Percentiles rank a stretch among this genome's conserved stretches.
phyloP scores from a whole-genome alignment of 2,888 invertebrate genomes.

The Abrostola tripartita region DNA sequence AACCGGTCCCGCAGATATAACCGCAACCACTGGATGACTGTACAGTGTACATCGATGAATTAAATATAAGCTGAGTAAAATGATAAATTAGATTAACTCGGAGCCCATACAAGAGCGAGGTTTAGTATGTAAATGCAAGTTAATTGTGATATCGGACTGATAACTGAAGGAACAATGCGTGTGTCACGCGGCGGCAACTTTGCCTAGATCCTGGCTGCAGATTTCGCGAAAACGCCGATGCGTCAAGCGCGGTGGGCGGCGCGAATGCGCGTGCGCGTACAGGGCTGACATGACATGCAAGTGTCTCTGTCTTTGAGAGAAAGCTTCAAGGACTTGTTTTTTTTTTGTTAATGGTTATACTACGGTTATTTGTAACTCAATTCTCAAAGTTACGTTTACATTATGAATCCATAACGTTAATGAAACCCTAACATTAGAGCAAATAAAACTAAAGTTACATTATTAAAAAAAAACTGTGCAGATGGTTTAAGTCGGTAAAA shows the following conservation, averaged over 20 bases:
- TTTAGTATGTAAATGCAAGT: constrained; percentile 39
- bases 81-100: constrained; percentile 41
- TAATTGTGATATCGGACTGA: constrained; percentile 32
- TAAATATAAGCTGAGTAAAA: constrained; percentile 21
- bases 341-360: too few species aligned
- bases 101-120: constrained; percentile 30
- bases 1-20: too few species aligned
- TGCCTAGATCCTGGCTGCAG: constrained; percentile 52
- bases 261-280: constrained; percentile 17
- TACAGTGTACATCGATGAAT: constrained; percentile 3
- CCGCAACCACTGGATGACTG: neutral
- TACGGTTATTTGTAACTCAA: neutral
- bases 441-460: too few species aligned
- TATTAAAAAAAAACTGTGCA: too few species aligned
- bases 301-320: too few species aligned
- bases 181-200: constrained; percentile 60
- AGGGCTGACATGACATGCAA: constrained; percentile 30
- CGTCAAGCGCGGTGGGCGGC: constrained; percentile 52
- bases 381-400: neutral
- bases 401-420: too few species aligned
- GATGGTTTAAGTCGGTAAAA: too few species aligned
- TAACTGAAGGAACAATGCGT: constrained; percentile 52
- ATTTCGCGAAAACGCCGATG: constrained; percentile 55
- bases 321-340: too few species aligned
- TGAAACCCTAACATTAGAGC: too few species aligned